These are phyloP conservation scores for Tetramorium simillimum DNA, from an alignment of 1,140 invertebrate species.

Conservation along the genomic window DNA sequence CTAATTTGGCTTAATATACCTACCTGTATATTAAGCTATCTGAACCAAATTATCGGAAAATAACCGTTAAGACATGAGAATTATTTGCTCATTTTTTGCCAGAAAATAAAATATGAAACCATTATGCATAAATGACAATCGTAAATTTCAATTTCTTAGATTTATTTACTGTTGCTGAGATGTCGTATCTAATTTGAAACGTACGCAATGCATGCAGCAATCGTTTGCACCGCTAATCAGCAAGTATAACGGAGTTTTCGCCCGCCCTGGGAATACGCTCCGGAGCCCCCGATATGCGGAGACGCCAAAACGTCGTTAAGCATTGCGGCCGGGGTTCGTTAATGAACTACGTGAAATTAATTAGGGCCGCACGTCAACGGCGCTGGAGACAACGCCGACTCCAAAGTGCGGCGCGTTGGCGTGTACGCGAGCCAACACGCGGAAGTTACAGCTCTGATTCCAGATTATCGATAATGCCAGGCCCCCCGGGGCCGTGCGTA, in stretches of 20 bases:
- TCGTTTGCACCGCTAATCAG: constrained; percentile 66
- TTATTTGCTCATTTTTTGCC: not conserved
- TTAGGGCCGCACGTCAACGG: constrained; percentile 67
- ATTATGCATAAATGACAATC: not conserved
- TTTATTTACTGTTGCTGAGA: no score
- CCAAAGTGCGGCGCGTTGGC: constrained; percentile 16
- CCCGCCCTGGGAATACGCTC: constrained; percentile 22
- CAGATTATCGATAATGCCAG: constrained; percentile 74
- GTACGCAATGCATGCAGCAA: constrained; percentile 14
- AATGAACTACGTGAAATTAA: constrained; percentile 75
- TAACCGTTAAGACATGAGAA: no score
- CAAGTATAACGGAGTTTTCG: constrained; percentile 32
- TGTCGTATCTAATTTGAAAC: not conserved
- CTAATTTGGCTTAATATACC: no score
- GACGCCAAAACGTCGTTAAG: constrained; percentile 64
- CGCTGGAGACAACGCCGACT: constrained; percentile 61
- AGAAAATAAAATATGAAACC: not conserved
- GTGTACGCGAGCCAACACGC: constrained; percentile 23
- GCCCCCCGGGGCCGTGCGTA: constrained; percentile 42
- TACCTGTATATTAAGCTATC: no score
- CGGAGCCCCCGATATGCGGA: constrained; percentile 46
- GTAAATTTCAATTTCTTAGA: not conserved
- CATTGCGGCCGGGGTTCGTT: constrained; percentile 68
- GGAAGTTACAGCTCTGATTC: constrained; percentile 69
- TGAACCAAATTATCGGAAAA: no score